A percentile compares a stretch with the other conserved stretches of the same genome.
phyloP scores from a whole-genome alignment of 2,888 invertebrate genomes.

The Augochlorella aurata region DNA sequence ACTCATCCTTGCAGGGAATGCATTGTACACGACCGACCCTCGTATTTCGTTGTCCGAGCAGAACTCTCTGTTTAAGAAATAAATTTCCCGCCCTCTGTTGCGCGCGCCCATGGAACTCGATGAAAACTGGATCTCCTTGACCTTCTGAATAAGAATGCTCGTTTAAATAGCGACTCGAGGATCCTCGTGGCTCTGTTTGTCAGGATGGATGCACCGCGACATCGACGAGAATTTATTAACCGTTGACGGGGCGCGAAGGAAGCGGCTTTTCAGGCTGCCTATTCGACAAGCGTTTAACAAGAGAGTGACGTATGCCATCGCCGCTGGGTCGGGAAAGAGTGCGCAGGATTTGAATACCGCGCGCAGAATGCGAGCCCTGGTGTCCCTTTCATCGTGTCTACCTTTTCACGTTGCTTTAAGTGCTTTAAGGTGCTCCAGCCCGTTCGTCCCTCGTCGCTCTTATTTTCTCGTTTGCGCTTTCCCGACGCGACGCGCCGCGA shows the following conservation, averaged over 20 bases:
- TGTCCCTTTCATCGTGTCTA: slow-evolving; percentile 20
- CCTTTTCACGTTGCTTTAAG: slow-evolving; percentile 37
- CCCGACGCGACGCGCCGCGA: neutral
- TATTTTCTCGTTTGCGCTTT: slow-evolving; percentile 42
- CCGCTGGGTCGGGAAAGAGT: slow-evolving; percentile 3
- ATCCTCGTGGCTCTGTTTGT: no score
- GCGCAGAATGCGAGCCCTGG: slow-evolving; percentile 16
- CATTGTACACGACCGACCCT: no score
- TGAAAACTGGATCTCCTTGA: no score
- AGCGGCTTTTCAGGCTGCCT: neutral
- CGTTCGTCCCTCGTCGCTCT: neutral
- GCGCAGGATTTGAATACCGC: slow-evolving; percentile 25
- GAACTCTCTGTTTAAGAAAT: no score
- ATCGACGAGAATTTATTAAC: no score
- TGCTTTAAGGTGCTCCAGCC: slow-evolving; percentile 17
- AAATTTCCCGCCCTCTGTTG: no score
- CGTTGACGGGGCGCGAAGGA: neutral
- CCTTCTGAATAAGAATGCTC: no score
- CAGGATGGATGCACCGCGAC: no score
- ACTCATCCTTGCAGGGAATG: no score
- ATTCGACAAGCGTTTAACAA: slow-evolving; percentile 20
- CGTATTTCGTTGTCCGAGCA: no score
- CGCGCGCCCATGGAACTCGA: no score
- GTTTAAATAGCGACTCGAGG: no score
- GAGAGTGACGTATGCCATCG: slow-evolving; percentile 14